Evolutionary conservation across 2,797 vertebrate genomes (phyloP), one percentile per base, ranked within the genome.

Genomic region (Cichlasoma orientale): DNA sequence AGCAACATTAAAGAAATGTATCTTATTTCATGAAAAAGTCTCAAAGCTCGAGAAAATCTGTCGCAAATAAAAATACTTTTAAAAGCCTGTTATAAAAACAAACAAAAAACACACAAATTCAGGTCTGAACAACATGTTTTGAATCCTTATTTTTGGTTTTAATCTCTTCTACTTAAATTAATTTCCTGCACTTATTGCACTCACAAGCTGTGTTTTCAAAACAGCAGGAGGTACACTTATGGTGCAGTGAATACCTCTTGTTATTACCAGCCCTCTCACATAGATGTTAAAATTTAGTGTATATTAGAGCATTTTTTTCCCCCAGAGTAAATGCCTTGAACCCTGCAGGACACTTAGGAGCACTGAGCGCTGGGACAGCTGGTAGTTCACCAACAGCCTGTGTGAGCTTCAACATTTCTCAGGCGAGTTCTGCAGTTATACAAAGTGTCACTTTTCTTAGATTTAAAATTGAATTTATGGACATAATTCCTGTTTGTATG

Each of bases 161-260:
- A 44, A 44, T 44, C 41, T 14, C 38, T 66, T 66, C 44, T 21
- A 63, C 0, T 13, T 63, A 36, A 63, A 63, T 21, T 31, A 31
- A 31, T 31, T 31, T 31, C 31, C 31, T 36, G 61, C 38, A 47
- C 23, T 19, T 27, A 16, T 38, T 47, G 61, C 23, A 66, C 3
- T 63, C 38, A 41, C 38, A 44, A 33, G 18, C 38, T 19, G 16
- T 12, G 59, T 66, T 27, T 66, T 44, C 14, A 44, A 63, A 66
- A 38, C 61, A 66, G 61, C 16, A 0, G 0, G 0, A 63, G 59
- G 5, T 44, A 44, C 38, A 44, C 21, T 18, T 63, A 1, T 41
- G 36, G 16, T 66, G 36, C 23, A 18, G 8, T 27, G 21, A 47
- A 66, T 66, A 44, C 59, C 0, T 63, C 0, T 63, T 41, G 4